Percentiles rank a stretch among this genome's conserved stretches.
Evolutionary conservation across 2,113 vertebrate species (phyloP).

Genomic region (Fregetta grallaria): DNA sequence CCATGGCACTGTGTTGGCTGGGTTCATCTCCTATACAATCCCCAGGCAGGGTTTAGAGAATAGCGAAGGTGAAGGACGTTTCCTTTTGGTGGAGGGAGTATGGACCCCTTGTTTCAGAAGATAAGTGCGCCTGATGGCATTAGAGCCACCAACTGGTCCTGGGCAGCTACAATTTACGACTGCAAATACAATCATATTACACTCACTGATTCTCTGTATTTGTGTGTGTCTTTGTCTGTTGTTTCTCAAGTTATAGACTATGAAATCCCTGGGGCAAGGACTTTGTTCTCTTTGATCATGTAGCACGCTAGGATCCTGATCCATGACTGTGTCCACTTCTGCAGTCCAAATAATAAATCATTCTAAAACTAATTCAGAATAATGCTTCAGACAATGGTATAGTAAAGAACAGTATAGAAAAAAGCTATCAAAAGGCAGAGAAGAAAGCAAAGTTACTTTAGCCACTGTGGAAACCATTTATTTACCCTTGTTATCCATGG

Average conservation of each 20-base stretch:
- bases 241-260: not conserved
- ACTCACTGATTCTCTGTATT: not conserved
- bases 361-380: not conserved
- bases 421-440: not conserved
- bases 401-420: not conserved
- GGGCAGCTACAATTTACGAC: not conserved
- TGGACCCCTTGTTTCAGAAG: not conserved
- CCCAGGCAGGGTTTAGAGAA: not conserved
- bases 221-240: not conserved
- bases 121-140: not conserved
- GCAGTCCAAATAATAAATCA: not conserved
- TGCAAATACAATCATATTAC: not conserved
- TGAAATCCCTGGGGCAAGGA: not conserved
- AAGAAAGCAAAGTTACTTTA: not conserved
- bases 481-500: not conserved
- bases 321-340: not conserved
- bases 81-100: not conserved
- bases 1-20: not conserved
- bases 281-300: not conserved
- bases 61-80: not conserved
- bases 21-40: not conserved
- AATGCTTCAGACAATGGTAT: not conserved
- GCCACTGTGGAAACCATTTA: not conserved
- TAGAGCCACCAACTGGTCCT: not conserved
- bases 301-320: not conserved